These are phyloP conservation scores for Ceratina japonica DNA, from an alignment of 1,140 invertebrate genomes.

Conservation along the genomic window DNA sequence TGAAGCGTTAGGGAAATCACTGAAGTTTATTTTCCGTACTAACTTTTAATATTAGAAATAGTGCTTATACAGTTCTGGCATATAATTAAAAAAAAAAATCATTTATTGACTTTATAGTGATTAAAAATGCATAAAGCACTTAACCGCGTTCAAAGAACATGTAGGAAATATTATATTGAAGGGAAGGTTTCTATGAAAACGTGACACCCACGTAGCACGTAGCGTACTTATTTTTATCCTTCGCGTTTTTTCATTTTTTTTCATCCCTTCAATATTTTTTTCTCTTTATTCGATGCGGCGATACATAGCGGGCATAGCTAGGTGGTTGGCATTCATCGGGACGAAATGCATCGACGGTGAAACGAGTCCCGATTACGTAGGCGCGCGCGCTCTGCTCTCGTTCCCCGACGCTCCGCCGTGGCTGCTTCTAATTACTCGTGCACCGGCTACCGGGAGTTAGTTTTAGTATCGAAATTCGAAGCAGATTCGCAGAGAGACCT, in stretches of 20 bases:
- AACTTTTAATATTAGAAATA: too few species aligned
- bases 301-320: background rate
- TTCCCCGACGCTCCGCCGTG: background rate
- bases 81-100: too few species aligned
- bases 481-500: background rate
- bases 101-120: too few species aligned
- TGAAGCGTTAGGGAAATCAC: too few species aligned
- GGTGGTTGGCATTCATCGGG: constrained; percentile 12
- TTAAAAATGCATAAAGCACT: too few species aligned
- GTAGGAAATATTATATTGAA: too few species aligned
- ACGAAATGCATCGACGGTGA: constrained; percentile 3
- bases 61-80: too few species aligned
- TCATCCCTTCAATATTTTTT: background rate
- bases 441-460: background rate
- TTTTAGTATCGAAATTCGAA: constrained; percentile 40
- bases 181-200: too few species aligned
- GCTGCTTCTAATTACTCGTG: constrained; percentile 34
- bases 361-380: constrained; percentile 31
- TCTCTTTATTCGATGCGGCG: background rate
- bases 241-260: background rate
- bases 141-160: too few species aligned
- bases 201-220: too few species aligned
- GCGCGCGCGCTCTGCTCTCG: background rate
- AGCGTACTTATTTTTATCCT: too few species aligned
- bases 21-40: too few species aligned